These are phyloP conservation scores for Lophura nycthemera DNA, from an alignment of 2,113 vertebrate genomes.

Conservation along the genomic window DNA sequence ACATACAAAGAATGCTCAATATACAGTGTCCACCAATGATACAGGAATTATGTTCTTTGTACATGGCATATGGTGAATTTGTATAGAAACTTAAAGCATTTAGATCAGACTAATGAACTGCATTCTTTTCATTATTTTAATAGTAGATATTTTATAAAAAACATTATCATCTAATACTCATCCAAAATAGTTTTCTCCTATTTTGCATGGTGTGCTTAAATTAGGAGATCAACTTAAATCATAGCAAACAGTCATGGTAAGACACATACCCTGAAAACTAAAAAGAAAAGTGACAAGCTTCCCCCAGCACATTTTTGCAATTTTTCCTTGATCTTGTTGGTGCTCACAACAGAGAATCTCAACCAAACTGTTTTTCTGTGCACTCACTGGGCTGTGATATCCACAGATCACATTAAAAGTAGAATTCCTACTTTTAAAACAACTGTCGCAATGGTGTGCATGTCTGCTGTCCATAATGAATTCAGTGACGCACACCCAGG, in stretches of 20 bases:
- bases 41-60: not conserved
- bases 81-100: not conserved
- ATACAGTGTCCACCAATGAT: not conserved
- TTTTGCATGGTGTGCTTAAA: not conserved
- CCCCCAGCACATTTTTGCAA: fast-evolving
- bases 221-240: not conserved
- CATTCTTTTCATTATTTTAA: not conserved
- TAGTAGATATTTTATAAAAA: not conserved
- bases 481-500: not conserved
- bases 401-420: slow-evolving; percentile 1
- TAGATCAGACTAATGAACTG: not conserved
- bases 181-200: not conserved
- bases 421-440: slow-evolving; percentile 40
- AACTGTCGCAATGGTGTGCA: not conserved
- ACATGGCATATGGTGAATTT: not conserved
- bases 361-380: not conserved
- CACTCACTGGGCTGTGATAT: not conserved
- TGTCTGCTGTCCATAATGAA: not conserved
- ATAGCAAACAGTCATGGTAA: not conserved
- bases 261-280: not conserved
- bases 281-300: not conserved
- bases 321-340: not conserved
- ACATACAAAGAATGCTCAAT: not conserved
- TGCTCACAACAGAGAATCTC: not conserved
- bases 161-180: not conserved